Base-by-base conservation (phyloP, 2,888 invertebrate species). In the Selenia dentaria region DNA sequence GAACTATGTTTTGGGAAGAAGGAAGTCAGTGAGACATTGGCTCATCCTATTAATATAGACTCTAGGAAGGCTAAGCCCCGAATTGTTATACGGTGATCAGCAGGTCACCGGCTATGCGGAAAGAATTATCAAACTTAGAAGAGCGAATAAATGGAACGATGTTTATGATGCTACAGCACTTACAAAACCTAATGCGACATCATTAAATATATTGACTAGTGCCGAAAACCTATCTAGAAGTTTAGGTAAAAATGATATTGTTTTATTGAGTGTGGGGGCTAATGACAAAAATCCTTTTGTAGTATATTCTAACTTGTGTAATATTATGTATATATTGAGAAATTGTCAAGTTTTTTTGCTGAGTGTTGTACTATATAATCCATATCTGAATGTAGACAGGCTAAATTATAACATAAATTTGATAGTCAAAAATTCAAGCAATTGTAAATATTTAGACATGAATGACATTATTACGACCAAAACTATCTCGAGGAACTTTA, bases 111-210 rank as follows among this genome's bases (percentile, higher is more conserved):
- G 29, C 1, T 29, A 14, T n/a, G 13, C 29, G 12, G 14, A n/a
- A 10, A 29, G 6, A 8, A 29, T 29, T 6, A 29, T 29, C 5
- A n/a, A n/a, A 2, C 13, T 6, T 4, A 13, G 29, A 29, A 29
- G 14, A 29, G 2, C n/a, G 3, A 29, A 29, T 14, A 14, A 13
- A 29, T 29, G 29, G 29, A 29, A 29, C n/a, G 29, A 29, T n/a
- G 12, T 14, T 3, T 29, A 29, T 16, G 9, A 14, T 14, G 29
- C 14, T 3, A 14, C 14, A 3, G 14, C 29, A 3, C 1, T 16
- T 11, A 26, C 10, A 3, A 26, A 26, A 11, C 11, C 26, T 10
- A 10, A 11, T 11, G 11, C 26, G 1, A 10, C 6, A 14, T n/a
- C 29, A 3, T 29, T 14, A 3, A n/a, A 29, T 8, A 14, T 29